phyloP scores from a whole-genome alignment of 2,113 vertebrate genomes.

The Gnathonemus echidnorhynchus region DNA sequence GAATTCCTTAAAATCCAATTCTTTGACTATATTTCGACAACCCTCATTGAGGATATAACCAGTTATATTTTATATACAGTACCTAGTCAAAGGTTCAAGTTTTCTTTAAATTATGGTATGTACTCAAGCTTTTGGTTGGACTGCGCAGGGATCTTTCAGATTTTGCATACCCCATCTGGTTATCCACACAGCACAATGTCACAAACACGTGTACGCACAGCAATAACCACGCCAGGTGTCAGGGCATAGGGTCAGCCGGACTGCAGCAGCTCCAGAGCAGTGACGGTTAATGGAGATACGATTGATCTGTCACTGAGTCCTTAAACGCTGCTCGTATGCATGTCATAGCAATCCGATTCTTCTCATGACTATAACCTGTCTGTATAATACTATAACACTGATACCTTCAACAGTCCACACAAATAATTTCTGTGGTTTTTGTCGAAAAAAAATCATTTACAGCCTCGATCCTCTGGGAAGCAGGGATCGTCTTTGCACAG shows the following conservation, averaged over 20 bases:
- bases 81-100: neutral
- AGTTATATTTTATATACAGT: neutral
- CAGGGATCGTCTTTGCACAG: slow-evolving; percentile 38
- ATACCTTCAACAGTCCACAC: slow-evolving; percentile 50
- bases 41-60: neutral
- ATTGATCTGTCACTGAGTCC: neutral
- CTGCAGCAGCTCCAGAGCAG: neutral
- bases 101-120: neutral
- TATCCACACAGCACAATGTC: neutral
- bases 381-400: slow-evolving; percentile 15
- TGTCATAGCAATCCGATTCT: slow-evolving; percentile 22
- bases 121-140: neutral
- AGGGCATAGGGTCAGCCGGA: neutral
- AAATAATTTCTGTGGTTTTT: slow-evolving; percentile 47
- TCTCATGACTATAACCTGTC: slow-evolving; percentile 33
- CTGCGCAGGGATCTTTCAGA: neutral
- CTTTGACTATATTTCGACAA: neutral
- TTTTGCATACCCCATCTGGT: neutral
- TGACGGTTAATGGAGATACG: neutral
- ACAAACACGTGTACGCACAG: neutral
- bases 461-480: slow-evolving; percentile 47
- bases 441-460: slow-evolving; percentile 42
- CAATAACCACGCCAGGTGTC: neutral
- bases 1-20: neutral
- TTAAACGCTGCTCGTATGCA: slow-evolving; percentile 1